These are phyloP conservation scores for Archegozetes longisetosus DNA, from an alignment of 1,140 invertebrate genomes.

Conservation along the genomic window DNA sequence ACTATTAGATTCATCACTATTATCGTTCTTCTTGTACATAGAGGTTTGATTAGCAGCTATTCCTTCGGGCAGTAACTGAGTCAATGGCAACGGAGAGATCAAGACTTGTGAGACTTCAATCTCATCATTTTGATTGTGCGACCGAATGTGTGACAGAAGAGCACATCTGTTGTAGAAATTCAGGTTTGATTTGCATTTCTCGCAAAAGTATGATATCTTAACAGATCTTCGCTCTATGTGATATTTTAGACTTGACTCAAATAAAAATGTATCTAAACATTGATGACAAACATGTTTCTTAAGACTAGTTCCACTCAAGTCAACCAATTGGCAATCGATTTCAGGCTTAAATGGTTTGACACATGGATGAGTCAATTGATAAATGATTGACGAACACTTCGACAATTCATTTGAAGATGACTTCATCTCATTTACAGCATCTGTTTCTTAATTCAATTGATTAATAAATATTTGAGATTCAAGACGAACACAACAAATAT, in stretches of 20 bases:
- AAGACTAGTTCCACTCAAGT: background rate
- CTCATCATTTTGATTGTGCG: background rate
- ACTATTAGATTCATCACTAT: conserved; percentile 1
- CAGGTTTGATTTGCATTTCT: background rate
- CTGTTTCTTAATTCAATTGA: no score
- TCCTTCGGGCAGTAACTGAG: background rate
- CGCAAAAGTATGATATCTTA: background rate
- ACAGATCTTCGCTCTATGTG: background rate
- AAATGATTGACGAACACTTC: background rate
- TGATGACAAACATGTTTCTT: background rate
- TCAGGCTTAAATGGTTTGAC: background rate
- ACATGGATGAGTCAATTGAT: background rate
- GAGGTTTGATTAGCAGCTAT: no score
- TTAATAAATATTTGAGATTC: no score
- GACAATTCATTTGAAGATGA: no score
- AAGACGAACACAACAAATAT: no score
- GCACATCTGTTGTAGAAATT: background rate
- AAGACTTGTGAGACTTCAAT: background rate
- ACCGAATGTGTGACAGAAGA: background rate
- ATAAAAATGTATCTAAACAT: background rate
- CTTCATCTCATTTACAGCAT: no score
- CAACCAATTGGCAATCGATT: background rate
- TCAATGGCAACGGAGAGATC: background rate
- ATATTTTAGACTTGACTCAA: background rate
- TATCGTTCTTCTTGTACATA: background rate